phyloP scores from a whole-genome alignment of 2,797 vertebrate species.

The Xenentodon cancila region DNA sequence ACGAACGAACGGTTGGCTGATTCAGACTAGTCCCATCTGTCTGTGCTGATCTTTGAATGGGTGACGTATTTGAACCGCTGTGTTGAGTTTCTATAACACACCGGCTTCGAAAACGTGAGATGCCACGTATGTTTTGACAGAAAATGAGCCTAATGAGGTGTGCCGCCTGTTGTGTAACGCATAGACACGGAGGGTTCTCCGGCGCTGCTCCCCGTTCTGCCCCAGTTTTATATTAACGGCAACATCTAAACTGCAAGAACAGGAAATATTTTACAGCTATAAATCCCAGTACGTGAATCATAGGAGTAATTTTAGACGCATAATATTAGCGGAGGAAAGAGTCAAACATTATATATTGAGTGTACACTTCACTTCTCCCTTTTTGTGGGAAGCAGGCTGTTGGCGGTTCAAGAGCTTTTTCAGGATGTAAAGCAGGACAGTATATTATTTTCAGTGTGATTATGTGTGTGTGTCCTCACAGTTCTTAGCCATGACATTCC shows the following conservation, averaged over 20 bases:
- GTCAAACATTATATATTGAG: background rate
- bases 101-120: conserved; percentile 32
- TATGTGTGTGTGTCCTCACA: conserved; percentile 20
- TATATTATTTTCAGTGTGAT: background rate
- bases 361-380: background rate
- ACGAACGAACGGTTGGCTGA: background rate
- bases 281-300: conserved; percentile 2
- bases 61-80: conserved; percentile 14
- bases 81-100: conserved; percentile 34
- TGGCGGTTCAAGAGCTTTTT: background rate
- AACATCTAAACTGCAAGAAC: conserved; percentile 4
- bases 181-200: conserved; percentile 60
- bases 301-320: background rate
- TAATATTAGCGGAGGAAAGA: background rate
- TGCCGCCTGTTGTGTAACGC: conserved; percentile 45
- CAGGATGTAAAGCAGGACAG: background rate
- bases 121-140: conserved; percentile 17
- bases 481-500: conserved; percentile 89
- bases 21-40: conserved; percentile 8
- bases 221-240: conserved; percentile 26
- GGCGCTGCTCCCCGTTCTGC: conserved; percentile 8
- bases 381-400: background rate
- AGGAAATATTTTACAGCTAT: background rate
- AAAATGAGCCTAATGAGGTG: conserved; percentile 57
- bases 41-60: background rate